phyloP scores from a whole-genome alignment of 2,888 invertebrate genomes.

The Lymantria dispar region DNA sequence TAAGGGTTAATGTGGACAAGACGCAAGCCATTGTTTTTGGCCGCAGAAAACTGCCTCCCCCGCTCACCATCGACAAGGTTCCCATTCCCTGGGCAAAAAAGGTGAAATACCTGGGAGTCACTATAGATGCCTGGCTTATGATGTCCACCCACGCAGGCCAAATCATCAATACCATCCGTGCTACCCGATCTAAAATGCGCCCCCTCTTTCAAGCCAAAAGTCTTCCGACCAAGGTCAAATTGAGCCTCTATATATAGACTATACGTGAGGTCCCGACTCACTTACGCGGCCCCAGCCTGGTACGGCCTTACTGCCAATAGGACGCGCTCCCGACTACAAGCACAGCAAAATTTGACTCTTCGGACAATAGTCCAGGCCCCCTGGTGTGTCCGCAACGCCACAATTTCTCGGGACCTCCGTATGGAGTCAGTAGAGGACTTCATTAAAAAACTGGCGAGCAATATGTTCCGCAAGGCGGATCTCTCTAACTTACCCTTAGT shows the following conservation, averaged over 20 bases:
- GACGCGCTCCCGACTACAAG: too few relatives aligned
- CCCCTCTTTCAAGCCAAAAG: background rate
- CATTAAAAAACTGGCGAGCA: too few relatives aligned
- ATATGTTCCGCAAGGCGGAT: too few relatives aligned
- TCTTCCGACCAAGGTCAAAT: background rate
- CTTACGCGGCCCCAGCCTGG: background rate
- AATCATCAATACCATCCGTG: background rate
- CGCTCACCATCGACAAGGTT: background rate
- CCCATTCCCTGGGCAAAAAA: background rate
- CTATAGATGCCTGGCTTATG: background rate
- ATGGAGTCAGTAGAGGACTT: too few relatives aligned
- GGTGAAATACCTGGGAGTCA: background rate
- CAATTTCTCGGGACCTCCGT: too few relatives aligned
- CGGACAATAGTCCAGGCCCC: too few relatives aligned
- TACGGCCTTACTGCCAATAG: background rate
- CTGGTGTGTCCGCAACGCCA: too few relatives aligned
- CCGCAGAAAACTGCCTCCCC: background rate
- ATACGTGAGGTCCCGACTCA: background rate
- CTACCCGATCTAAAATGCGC: background rate
- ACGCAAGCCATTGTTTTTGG: background rate
- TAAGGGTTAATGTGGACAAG: background rate
- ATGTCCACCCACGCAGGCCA: background rate
- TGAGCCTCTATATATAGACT: background rate
- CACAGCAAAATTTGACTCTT: too few relatives aligned
- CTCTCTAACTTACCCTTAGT: too few relatives aligned